These are phyloP conservation scores for Colostygia pectinataria DNA, from an alignment of 2,888 invertebrate species.

Conservation along the genomic window DNA sequence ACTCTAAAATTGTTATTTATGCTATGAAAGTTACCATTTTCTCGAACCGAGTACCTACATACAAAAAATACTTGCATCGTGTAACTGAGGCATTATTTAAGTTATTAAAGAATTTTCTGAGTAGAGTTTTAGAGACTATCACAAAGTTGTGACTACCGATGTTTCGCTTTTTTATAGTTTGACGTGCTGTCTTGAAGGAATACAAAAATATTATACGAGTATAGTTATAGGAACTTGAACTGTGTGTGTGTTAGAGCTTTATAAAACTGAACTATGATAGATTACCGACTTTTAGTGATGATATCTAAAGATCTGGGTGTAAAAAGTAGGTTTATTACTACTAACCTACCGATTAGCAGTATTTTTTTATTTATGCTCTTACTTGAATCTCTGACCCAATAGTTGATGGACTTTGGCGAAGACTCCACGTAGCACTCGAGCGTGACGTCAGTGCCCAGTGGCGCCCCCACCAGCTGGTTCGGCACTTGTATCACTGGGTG, in stretches of 20 bases:
- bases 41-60: not conserved
- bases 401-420: conserved; percentile 94
- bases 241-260: too few species aligned
- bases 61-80: too few species aligned
- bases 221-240: not conserved
- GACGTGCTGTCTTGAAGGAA: conserved; percentile 20
- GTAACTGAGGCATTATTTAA: conserved; percentile 10
- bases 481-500: conserved; percentile 96
- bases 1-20: too few species aligned
- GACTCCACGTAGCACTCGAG: conserved; percentile 96
- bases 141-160: conserved; percentile 28
- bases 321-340: too few species aligned
- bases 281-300: too few species aligned
- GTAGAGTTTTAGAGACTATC: conserved; percentile 25
- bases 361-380: conserved; percentile 52
- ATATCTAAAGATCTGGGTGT: too few species aligned
- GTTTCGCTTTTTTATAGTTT: conserved; percentile 28
- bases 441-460: conserved; percentile 92
- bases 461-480: conserved; percentile 95
- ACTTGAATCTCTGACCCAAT: conserved; percentile 94
- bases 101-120: conserved; percentile 34
- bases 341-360: too few species aligned
- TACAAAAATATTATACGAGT: conserved; percentile 19
- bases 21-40: too few species aligned
- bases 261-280: too few species aligned